A percentile compares a stretch with the other conserved stretches of the same genome.
phyloP scores from a whole-genome alignment of 2,113 vertebrate species.

The Lagopus muta region DNA sequence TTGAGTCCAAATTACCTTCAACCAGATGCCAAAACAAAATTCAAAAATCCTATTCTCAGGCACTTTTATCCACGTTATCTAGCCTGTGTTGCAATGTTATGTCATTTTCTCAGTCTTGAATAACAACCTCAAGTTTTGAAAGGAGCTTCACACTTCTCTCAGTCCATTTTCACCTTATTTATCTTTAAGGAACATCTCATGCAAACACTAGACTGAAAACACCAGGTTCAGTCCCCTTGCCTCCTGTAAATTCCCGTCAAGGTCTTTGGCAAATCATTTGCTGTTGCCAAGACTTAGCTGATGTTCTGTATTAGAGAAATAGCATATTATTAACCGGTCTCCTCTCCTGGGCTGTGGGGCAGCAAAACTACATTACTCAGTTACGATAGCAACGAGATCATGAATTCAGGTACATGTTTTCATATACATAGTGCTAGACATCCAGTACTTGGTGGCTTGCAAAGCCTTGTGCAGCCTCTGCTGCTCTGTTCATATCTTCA shows the following conservation, averaged over 20 bases:
- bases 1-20: background rate
- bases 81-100: background rate
- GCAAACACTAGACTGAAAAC: background rate
- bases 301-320: background rate
- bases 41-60: background rate
- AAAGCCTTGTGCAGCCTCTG: background rate
- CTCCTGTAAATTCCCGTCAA: background rate
- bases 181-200: background rate
- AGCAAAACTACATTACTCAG: background rate
- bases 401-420: background rate
- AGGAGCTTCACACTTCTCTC: background rate
- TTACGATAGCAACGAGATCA: background rate
- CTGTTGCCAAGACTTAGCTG: background rate
- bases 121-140: background rate
- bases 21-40: background rate
- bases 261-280: background rate
- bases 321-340: background rate
- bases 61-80: background rate
- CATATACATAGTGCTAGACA: background rate
- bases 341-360: fast-evolving
- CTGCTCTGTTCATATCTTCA: background rate
- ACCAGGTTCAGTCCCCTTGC: background rate
- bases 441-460: background rate
- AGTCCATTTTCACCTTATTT: background rate
- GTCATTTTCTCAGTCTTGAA: background rate